Percentiles rank a stretch among this genome's conserved stretches.
Conservation (phyloP, 2,113 vertebrate species). For the Vulpes lagopus region DNA sequence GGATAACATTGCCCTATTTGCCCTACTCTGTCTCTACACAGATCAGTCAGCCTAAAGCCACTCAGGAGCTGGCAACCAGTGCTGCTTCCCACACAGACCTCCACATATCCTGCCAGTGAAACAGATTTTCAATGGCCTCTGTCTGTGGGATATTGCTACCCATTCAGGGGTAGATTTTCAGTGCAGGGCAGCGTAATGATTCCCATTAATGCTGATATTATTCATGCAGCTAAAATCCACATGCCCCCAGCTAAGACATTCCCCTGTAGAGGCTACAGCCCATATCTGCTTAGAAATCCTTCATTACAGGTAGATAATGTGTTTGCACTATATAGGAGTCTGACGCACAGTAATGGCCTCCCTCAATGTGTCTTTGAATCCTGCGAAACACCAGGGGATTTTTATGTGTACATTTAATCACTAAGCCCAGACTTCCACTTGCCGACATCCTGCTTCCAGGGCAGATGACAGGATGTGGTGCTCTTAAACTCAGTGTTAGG, state of each 20-base stretch:
- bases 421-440: not conserved
- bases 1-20: not conserved
- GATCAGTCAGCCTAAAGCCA: not conserved
- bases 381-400: constrained; percentile 30
- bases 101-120: constrained; percentile 48
- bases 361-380: constrained; percentile 48
- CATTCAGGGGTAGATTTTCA: constrained; percentile 76
- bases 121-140: constrained; percentile 72
- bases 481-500: not conserved
- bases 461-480: not conserved
- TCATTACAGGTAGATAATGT: constrained; percentile 60
- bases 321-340: constrained; percentile 46
- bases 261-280: constrained; percentile 7
- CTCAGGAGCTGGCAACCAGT: constrained; percentile 32
- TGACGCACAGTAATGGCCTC: not conserved
- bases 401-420: constrained; percentile 53
- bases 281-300: constrained; percentile 55
- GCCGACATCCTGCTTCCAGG: not conserved
- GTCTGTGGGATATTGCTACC: constrained; percentile 66
- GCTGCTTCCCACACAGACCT: not conserved
- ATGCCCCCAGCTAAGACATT: constrained; percentile 62
- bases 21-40: not conserved
- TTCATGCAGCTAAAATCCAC: constrained; percentile 73
- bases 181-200: constrained; percentile 62
- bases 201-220: constrained; percentile 72